These are phyloP conservation scores for Perithous albicinctus DNA, from an alignment of 2,888 invertebrate genomes.

Conservation along the genomic window DNA sequence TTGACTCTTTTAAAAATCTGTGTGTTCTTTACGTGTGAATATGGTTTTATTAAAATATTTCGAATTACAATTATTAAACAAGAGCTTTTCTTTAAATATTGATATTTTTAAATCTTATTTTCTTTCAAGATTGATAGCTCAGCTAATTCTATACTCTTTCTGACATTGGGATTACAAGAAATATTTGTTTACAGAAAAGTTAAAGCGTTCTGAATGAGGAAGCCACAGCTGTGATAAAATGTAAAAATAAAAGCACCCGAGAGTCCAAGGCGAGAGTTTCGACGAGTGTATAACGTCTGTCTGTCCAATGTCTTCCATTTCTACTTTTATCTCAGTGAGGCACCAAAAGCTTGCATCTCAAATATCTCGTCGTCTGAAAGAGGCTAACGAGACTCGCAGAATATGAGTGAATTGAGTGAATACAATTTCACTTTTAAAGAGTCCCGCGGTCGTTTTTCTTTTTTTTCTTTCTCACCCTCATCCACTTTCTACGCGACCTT, in stretches of 20 bases:
- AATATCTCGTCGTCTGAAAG: not conserved
- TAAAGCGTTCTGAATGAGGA: not conserved
- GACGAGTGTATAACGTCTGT: not conserved
- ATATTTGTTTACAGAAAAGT: too few relatives aligned
- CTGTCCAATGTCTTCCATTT: slow-evolving; percentile 5
- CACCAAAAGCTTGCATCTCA: not conserved
- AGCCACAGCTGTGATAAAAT: not conserved
- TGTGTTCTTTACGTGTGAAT: too few relatives aligned
- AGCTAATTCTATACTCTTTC: too few relatives aligned
- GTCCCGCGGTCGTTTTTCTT: not conserved
- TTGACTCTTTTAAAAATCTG: too few relatives aligned
- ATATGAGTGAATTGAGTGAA: not conserved
- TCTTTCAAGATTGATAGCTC: too few relatives aligned
- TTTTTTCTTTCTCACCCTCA: not conserved
- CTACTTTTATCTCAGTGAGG: slow-evolving; percentile 15
- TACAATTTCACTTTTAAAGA: slow-evolving; percentile 11
- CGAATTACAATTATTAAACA: too few relatives aligned
- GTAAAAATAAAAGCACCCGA: not conserved
- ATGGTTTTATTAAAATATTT: too few relatives aligned
- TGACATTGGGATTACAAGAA: too few relatives aligned
- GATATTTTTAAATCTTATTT: too few relatives aligned
- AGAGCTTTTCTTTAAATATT: too few relatives aligned
- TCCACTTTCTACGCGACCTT: not conserved
- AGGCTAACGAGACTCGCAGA: not conserved
- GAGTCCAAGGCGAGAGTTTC: not conserved